These are phyloP conservation scores for Burhinus oedicnemus DNA, from an alignment of 2,113 vertebrate genomes.

Conservation along the genomic window DNA sequence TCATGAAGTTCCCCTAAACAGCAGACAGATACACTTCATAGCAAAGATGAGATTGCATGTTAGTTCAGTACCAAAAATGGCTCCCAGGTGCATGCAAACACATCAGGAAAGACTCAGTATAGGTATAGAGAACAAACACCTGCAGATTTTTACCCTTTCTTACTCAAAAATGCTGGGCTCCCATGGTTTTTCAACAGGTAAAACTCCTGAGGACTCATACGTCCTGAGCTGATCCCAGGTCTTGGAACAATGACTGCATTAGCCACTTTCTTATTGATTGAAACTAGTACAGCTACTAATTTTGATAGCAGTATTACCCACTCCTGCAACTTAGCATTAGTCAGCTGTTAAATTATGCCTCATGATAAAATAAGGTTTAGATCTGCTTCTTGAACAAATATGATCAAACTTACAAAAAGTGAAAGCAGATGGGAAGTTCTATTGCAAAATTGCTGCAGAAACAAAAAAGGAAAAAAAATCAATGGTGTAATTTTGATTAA, in stretches of 20 bases:
- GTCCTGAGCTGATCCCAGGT: background rate
- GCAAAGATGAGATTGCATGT: background rate
- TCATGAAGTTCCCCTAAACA: background rate
- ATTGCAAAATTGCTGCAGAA: slow-evolving; percentile 53
- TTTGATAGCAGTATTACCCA: background rate
- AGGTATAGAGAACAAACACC: background rate
- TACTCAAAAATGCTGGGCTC: background rate
- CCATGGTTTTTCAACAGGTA: background rate
- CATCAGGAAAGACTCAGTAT: background rate
- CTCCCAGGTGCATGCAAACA: background rate
- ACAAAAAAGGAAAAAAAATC: background rate
- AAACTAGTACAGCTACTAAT: background rate
- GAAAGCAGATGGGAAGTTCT: slow-evolving; percentile 53
- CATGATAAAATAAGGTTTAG: slow-evolving; percentile 12
- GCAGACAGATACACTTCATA: background rate
- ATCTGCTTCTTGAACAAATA: slow-evolving; percentile 10
- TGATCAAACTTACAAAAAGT: slow-evolving; percentile 24
- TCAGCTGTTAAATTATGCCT: slow-evolving; percentile 41
- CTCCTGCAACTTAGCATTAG: background rate
- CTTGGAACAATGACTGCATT: background rate
- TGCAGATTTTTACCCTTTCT: background rate
- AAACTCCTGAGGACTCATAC: background rate
- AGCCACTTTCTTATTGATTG: background rate
- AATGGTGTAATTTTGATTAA: slow-evolving; percentile 29
- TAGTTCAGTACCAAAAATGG: background rate